phyloP scores from a whole-genome alignment of 2,113 vertebrate species.

The Osmerus mordax region DNA sequence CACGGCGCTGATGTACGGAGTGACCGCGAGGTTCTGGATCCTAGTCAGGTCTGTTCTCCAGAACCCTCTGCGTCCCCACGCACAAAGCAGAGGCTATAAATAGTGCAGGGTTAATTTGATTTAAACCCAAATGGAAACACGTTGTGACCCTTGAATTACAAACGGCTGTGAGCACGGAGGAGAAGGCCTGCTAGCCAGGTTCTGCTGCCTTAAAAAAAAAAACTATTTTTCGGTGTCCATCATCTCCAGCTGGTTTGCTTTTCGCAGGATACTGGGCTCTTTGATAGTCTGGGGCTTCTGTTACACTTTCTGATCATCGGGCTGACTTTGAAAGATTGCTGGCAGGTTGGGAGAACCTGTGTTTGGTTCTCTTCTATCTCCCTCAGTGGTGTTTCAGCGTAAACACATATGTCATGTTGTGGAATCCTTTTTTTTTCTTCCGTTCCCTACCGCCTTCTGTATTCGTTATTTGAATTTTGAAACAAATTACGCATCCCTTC shows the following conservation, averaged over 20 bases:
- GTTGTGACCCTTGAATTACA: slow-evolving; percentile 56
- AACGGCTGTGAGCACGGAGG: slow-evolving; percentile 41
- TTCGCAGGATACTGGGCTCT: slow-evolving; percentile 8
- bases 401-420: slow-evolving; percentile 34
- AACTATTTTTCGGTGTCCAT: slow-evolving; percentile 9
- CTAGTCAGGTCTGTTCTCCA: slow-evolving; percentile 21
- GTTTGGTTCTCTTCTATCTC: neutral
- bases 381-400: slow-evolving; percentile 9
- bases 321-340: slow-evolving; percentile 1
- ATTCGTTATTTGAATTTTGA: too few relatives aligned
- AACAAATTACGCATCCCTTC: too few relatives aligned
- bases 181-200: slow-evolving; percentile 49
- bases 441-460: too few relatives aligned
- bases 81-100: slow-evolving; percentile 46
- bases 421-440: too few relatives aligned
- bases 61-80: slow-evolving; percentile 37
- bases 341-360: slow-evolving; percentile 45
- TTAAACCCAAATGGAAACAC: slow-evolving; percentile 68
- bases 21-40: slow-evolving; percentile 4
- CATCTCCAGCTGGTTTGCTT: slow-evolving; percentile 51
- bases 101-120: slow-evolving; percentile 62
- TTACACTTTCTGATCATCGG: slow-evolving; percentile 14
- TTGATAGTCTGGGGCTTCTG: slow-evolving; percentile 30
- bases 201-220: neutral
- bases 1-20: too few relatives aligned